Conservation (phyloP, 2,888 invertebrate species). For the Escarpia spicata region DNA sequence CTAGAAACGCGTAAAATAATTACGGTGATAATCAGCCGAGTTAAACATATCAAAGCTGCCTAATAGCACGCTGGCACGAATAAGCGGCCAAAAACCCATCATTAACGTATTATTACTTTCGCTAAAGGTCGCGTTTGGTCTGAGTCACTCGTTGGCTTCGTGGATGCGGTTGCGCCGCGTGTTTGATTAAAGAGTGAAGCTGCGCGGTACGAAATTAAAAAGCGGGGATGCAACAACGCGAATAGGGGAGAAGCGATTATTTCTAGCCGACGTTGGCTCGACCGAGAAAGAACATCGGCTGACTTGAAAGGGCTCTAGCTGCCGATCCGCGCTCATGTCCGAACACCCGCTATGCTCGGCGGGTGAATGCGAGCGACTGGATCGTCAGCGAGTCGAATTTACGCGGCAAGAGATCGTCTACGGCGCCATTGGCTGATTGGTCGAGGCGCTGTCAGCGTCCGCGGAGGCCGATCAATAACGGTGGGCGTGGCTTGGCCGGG, state of each 20-base stretch:
- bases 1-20: constrained; percentile 13
- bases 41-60: constrained; percentile 12
- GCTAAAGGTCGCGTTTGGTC: background rate
- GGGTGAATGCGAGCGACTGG: background rate
- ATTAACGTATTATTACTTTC: constrained; percentile 13
- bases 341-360: background rate
- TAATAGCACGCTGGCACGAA: constrained; percentile 12
- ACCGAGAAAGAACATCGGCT: constrained; percentile 9
- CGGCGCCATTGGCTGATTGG: background rate
- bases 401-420: background rate
- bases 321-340: background rate
- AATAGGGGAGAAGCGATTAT: constrained; percentile 16
- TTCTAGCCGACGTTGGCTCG: background rate
- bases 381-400: background rate
- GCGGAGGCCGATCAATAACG: constrained; percentile 10
- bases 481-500: background rate
- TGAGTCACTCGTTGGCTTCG: background rate
- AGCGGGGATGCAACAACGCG: background rate
- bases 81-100: background rate
- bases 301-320: background rate
- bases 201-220: background rate
- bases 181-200: constrained; percentile 3
- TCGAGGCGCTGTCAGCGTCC: background rate
- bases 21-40: constrained; percentile 10
- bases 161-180: background rate